phyloP scores from a whole-genome alignment of 2,888 invertebrate genomes.

The Tethea ocularis region DNA sequence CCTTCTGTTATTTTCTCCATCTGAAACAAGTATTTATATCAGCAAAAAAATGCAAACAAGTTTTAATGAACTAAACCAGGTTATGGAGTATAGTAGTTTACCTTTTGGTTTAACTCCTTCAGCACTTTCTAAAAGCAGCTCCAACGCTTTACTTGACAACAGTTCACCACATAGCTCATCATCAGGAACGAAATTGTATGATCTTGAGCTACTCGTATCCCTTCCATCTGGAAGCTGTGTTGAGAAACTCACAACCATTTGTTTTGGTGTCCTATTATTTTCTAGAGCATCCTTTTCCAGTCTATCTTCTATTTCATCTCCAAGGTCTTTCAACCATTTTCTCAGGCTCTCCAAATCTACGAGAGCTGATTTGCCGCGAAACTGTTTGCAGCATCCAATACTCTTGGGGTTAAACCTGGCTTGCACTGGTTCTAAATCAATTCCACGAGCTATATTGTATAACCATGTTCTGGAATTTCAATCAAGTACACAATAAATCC shows the following conservation, averaged over 20 bases:
- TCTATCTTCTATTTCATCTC: conserved; percentile 92
- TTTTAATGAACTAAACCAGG: neutral
- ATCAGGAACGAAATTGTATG: conserved; percentile 81
- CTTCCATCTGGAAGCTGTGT: conserved; percentile 80
- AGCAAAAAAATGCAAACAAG: neutral
- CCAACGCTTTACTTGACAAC: conserved; percentile 86
- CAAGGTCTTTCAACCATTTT: conserved; percentile 92
- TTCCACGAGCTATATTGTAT: conserved; percentile 92
- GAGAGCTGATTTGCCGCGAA: conserved; percentile 91
- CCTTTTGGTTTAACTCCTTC: conserved; percentile 69
- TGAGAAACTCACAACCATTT: conserved; percentile 89
- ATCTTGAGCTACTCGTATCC: conserved; percentile 86
- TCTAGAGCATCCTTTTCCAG: conserved; percentile 91
- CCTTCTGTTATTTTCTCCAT: conserved; percentile 60
- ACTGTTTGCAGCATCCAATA: conserved; percentile 97
- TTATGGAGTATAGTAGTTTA: conserved; percentile 28
- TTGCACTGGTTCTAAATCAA: conserved; percentile 94
- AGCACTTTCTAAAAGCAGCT: conserved; percentile 86
- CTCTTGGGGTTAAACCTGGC: conserved; percentile 94
- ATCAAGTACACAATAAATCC: neutral
- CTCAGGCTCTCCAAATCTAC: conserved; percentile 85
- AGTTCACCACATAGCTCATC: conserved; percentile 86
- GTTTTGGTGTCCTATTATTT: conserved; percentile 91
- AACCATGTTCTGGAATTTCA: conserved; percentile 88
- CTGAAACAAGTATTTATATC: conserved; percentile 47